These are phyloP conservation scores for Polydesmus complanatus DNA, from an alignment of 2,888 invertebrate species.

Conservation along the genomic window DNA sequence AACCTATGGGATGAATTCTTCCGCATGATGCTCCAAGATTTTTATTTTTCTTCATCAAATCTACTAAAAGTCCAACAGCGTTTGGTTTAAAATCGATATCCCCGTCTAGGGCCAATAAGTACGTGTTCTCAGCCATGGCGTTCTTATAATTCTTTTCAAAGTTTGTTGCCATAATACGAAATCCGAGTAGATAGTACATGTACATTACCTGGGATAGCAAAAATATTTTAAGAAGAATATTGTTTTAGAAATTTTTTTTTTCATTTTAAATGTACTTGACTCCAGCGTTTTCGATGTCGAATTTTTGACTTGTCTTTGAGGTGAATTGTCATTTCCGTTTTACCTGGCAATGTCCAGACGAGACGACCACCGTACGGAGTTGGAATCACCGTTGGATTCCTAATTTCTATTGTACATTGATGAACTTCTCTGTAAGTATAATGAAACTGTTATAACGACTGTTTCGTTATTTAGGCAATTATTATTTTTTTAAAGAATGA, in stretches of 20 bases:
- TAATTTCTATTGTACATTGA: slow-evolving; percentile 34
- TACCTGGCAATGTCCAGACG: slow-evolving; percentile 69
- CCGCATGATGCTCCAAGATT: slow-evolving; percentile 96
- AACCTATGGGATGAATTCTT: slow-evolving; percentile 92
- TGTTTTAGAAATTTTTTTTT: neutral
- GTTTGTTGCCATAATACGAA: slow-evolving; percentile 50
- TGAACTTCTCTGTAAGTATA: slow-evolving; percentile 38
- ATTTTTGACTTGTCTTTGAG: slow-evolving; percentile 80
- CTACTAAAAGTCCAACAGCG: slow-evolving; percentile 82
- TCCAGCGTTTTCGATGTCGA: slow-evolving; percentile 81
- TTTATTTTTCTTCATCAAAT: slow-evolving; percentile 95
- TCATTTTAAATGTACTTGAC: slow-evolving; percentile 45
- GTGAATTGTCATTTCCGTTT: slow-evolving; percentile 69
- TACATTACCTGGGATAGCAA: slow-evolving; percentile 49
- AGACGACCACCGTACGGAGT: slow-evolving; percentile 78
- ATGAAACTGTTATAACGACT: neutral
- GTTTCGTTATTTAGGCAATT: neutral
- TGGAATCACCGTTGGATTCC: slow-evolving; percentile 56
- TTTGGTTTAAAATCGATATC: slow-evolving; percentile 96
- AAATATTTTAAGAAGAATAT: neutral
- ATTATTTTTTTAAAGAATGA: neutral
- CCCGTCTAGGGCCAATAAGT: slow-evolving; percentile 83
- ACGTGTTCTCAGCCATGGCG: slow-evolving; percentile 91
- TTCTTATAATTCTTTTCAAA: slow-evolving; percentile 51
- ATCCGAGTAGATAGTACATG: slow-evolving; percentile 80